Base-by-base conservation (phyloP, 1,140 invertebrate genomes). In the Lasioglossum albipes region DNA sequence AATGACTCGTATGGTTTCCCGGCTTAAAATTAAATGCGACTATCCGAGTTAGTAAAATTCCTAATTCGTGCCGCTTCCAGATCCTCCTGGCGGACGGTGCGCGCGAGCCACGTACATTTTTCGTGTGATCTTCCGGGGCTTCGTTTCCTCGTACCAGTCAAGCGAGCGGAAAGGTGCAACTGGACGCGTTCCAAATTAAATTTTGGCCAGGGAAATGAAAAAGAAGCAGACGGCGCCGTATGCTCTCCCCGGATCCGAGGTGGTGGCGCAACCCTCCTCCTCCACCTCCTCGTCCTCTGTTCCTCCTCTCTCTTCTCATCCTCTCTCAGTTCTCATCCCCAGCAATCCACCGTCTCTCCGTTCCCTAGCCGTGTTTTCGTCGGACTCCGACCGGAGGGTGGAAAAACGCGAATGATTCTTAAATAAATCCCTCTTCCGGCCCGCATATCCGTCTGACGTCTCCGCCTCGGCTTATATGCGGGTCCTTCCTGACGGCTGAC, bases 1-100 rank as follows among this genome's bases (percentile, higher is more conserved):
- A 92, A 92, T 92, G 89, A 91, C 89, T 93, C 90, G 90, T 93
- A 92, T 74, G 93, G 93, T 91, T 93, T 93, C 93, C 52, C 84
- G 91, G 92, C 92, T 93, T 93, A 93, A 93, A 93, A 93, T 93
- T 93, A 93, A 93, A 92, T 91, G 89, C 90, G 91, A 92, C 91
- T 92, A 92, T 90, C 90, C 91, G 91, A 93, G 91, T 92, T 92
- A 91, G 92, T 92, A 91, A 92, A 93, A 93, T 93, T 93, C 91
- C 92, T 92, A 92, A 93, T 93, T 93, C 92, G 92, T 86, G 84
- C 31, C 45, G 16, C 80, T 84, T 88, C 88, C 84, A 84, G 86
- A 90, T 89, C 88, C 82, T 62, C 31, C 71, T 76, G 57, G 82
- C 82, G 69, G 59, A 66, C 66, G 77, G 59, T 79, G 70, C 62